phyloP scores from a whole-genome alignment of 1,140 invertebrate genomes.

The Euschistus heros region DNA sequence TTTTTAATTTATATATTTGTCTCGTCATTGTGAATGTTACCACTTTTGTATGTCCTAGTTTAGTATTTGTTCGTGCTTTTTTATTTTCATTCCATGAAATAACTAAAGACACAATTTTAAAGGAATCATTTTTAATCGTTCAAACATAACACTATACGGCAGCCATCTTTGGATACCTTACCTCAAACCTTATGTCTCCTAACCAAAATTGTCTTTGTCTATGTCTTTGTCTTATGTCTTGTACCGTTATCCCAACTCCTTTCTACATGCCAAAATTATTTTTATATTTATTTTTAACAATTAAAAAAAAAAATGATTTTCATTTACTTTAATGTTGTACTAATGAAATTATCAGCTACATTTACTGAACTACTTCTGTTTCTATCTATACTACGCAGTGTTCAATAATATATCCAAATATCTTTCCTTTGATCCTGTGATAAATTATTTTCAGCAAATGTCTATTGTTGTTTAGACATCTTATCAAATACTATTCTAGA shows the following conservation, averaged over 20 bases:
- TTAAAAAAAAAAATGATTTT: not conserved
- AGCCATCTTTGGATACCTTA: constrained; percentile 30
- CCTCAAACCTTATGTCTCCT: constrained; percentile 38
- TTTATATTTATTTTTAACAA: constrained; percentile 14
- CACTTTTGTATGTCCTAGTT: constrained; percentile 30
- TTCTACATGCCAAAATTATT: not conserved
- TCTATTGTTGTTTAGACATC: no score
- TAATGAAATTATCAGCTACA: not conserved
- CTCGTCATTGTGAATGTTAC: constrained; percentile 35
- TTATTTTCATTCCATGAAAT: constrained; percentile 22
- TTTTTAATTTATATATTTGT: constrained; percentile 47
- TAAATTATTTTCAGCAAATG: no score
- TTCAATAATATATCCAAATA: no score
- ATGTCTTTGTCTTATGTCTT: constrained; percentile 35
- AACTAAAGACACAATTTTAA: constrained; percentile 13
- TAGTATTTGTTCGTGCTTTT: constrained; percentile 27
- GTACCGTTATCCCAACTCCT: constrained; percentile 37
- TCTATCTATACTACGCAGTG: no score
- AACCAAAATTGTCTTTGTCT: constrained; percentile 31
- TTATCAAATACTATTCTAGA: no score
- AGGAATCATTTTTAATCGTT: constrained; percentile 4
- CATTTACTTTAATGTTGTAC: constrained; percentile 2
- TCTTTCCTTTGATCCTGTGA: no score
- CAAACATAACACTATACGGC: constrained; percentile 31
- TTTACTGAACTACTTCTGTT: no score